Base-by-base conservation (phyloP, 2,888 invertebrate species). In the Pandemis heparana region DNA sequence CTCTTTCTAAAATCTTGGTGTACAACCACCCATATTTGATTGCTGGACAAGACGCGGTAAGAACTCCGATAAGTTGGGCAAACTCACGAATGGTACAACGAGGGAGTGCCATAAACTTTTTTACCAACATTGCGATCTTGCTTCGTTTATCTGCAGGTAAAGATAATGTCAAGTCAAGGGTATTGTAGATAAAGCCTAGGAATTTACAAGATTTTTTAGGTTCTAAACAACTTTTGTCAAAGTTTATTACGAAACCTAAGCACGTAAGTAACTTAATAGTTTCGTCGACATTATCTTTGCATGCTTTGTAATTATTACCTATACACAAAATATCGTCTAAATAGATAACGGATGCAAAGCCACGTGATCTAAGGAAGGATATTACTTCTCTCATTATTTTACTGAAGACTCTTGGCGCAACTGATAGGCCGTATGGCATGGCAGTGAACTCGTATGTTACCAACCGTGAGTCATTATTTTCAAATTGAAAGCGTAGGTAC, bases 11-110 rank as follows among this genome's bases (percentile, higher is more conserved):
- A n/a, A 23, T 10, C 56, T 75, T 76, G 1, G 77, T 78, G 46
- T 77, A 76, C 0, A 74, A 16, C 75, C 61, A 74, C 4, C 77
- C 75, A 41, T 78, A 76, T 9, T 48, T 61, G 0, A 68, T 43
- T 0, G 76, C 78, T 10, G 76, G 75, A 23, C 75, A 78, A 1
- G 63, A 75, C 1, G 75, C 38, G 0, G 59, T 60, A 9, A 78
- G 43, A 8, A 16, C 23, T 6, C 78, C 76, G n/a, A 78, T 71
- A 0, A 77, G 14, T 8, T 75, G 73, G 5, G 76, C 65, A 5
- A 75, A 70, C 7, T 72, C 64, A 51, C 78, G 51, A 18, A 78
- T 76, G 5, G 74, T 66, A 46, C 68, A 73, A 9, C 3, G 4
- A 0, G 67, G 53, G 53, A 75, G 48, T 48, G 14, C 5, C n/a